Percentiles rank a stretch among this genome's conserved stretches.
These are phyloP conservation scores for Cephus pygmeus DNA, from an alignment of 2,888 invertebrate genomes.

Conservation along the genomic window DNA sequence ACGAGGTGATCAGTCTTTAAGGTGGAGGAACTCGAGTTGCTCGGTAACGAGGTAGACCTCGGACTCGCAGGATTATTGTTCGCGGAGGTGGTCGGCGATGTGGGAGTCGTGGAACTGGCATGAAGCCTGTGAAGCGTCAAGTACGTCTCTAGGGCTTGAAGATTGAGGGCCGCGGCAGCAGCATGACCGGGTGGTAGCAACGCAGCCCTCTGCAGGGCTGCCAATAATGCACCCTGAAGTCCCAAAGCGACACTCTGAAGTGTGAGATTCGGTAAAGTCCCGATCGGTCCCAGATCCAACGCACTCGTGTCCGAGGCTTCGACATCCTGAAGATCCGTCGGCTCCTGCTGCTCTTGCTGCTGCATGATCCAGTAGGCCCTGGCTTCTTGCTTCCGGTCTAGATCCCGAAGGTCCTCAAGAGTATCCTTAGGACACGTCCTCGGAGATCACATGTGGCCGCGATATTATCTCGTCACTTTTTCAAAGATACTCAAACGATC, in stretches of 20 bases:
- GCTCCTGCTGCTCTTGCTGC: slow-evolving; percentile 41
- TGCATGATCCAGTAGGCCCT: slow-evolving; percentile 11
- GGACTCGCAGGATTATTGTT: slow-evolving; percentile 68
- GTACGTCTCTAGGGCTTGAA: slow-evolving; percentile 88
- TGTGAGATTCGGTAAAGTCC: slow-evolving; percentile 51
- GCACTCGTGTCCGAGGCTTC: slow-evolving; percentile 8
- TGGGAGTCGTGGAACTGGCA: slow-evolving; percentile 67
- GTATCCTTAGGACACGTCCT: slow-evolving; percentile 56
- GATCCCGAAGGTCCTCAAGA: background rate
- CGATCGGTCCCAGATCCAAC: slow-evolving; percentile 8
- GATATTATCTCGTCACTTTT: slow-evolving; percentile 26
- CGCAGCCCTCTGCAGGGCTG: slow-evolving; percentile 85
- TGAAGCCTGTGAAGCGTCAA: slow-evolving; percentile 84
- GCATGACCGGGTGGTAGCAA: slow-evolving; percentile 84
- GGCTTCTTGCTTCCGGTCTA: background rate
- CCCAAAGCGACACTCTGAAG: slow-evolving; percentile 82
- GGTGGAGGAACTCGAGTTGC: slow-evolving; percentile 6
- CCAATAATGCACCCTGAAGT: slow-evolving; percentile 86
- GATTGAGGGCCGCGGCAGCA: slow-evolving; percentile 85
- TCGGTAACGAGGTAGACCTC: slow-evolving; percentile 28
- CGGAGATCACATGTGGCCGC: slow-evolving; percentile 67
- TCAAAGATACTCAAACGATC: slow-evolving; percentile 13
- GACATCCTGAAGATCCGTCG: slow-evolving; percentile 18
- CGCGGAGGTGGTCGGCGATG: slow-evolving; percentile 67
- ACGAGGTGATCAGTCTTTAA: slow-evolving; percentile 29